Base-by-base conservation (phyloP, 2,113 vertebrate species). In the Stegostoma tigrinum region DNA sequence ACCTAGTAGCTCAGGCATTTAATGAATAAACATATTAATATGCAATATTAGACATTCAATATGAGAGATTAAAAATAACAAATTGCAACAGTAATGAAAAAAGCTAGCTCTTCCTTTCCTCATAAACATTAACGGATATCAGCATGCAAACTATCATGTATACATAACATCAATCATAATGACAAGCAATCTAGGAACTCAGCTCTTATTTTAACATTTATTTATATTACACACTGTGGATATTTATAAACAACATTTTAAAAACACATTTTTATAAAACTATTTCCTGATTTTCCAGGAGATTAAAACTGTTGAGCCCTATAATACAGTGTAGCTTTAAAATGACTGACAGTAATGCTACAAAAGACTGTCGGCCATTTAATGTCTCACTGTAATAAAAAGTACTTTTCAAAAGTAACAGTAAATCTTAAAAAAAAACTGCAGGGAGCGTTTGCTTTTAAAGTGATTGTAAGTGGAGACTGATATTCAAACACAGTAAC, bases 241-340 rank as follows among this genome's bases (percentile, higher is more conserved):
- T 66, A 93, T 66, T 66, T 93, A 93, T 38, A 93, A 93, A 66
- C 89, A 93, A 93, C 61, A 93, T 93, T 93, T 93, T 93, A 93
- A 64, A 91, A 93, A 93, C 52, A 66, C 61, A 93, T 93, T 64
- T 66, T 38, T 93, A 93, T 93, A 66, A 93, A 66, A 93, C 34
- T 66, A 93, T 93, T 93, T 61, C 89, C 89, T 93, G 34, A 66
- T 93, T 93, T 38, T 93, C n/a, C 89, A 93, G 61, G 89, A 66
- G 19, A 93, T 66, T 66, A 66, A 91, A 91, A 93, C 34, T 93
- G 34, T 66, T 64, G 21, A 66, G 55, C 17, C 34, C 30, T 21
- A 66, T 66, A 66, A 66, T 45, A n/a, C 89, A 66, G 55, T 91
- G 55, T 15, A 93, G 15, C 61, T 93, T 93, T 93, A 93, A 66